Conservation (phyloP, 2,113 vertebrate species). For the Circaetus cinerascens region DNA sequence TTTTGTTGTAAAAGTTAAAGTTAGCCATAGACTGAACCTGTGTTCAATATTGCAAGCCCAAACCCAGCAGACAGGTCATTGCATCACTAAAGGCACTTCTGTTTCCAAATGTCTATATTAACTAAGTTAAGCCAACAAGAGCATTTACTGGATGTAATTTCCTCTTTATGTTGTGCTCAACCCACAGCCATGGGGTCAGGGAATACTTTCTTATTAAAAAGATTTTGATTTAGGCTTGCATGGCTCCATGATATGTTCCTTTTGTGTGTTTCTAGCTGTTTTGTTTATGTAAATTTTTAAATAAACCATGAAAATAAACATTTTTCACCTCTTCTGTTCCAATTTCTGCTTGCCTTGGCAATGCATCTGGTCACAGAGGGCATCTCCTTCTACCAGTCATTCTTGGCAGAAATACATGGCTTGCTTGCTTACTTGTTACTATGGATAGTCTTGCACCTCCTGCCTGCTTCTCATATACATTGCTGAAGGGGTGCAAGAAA, state of each 20-base stretch:
- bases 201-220: background rate
- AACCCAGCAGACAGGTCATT: background rate
- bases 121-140: background rate
- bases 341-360: background rate
- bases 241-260: background rate
- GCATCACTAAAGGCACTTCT: background rate
- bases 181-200: background rate
- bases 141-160: background rate
- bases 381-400: background rate
- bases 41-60: background rate
- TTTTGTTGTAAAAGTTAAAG: background rate
- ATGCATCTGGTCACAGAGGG: background rate
- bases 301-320: background rate
- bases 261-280: background rate
- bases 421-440: background rate
- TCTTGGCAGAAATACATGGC: background rate
- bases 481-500: background rate
- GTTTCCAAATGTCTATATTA: background rate
- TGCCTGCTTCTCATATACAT: background rate
- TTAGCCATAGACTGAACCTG: background rate
- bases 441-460: background rate
- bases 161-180: background rate
- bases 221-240: background rate
- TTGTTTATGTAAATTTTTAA: background rate
- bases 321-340: background rate